These are phyloP conservation scores for Camponotus vicinus DNA, from an alignment of 1,140 invertebrate species.

Conservation along the genomic window DNA sequence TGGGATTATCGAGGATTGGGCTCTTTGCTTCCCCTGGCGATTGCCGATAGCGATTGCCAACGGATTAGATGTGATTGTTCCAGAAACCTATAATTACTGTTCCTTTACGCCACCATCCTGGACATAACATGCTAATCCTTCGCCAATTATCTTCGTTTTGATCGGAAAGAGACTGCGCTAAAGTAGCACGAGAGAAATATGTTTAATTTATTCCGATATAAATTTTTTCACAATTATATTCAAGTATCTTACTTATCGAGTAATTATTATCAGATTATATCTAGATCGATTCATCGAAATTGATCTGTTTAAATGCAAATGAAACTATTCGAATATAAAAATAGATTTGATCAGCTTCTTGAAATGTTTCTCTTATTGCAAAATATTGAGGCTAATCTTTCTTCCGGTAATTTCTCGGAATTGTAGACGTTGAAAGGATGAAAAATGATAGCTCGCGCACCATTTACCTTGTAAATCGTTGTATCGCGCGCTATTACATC, in stretches of 20 bases:
- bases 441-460: conserved; percentile 12
- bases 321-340: neutral
- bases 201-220: too few relatives aligned
- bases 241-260: too few relatives aligned
- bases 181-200: too few relatives aligned
- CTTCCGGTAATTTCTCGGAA: conserved; percentile 17
- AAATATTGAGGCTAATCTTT: conserved; percentile 14
- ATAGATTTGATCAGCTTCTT: conserved; percentile 7
- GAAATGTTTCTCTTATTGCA: conserved; percentile 1
- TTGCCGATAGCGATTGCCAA: conserved; percentile 18
- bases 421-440: conserved; percentile 26
- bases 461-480: conserved; percentile 40
- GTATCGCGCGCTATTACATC: conserved; percentile 36
- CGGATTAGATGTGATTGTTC: conserved; percentile 20
- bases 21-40: conserved; percentile 31
- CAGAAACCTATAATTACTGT: conserved; percentile 38
- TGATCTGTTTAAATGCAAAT: neutral
- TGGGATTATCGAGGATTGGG: conserved; percentile 41
- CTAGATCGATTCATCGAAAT: too few relatives aligned
- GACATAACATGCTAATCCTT: conserved; percentile 1
- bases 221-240: too few relatives aligned
- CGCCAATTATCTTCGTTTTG: neutral
- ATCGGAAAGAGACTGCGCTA: neutral
- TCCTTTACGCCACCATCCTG: conserved; percentile 9
- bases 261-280: too few relatives aligned